Evolutionary conservation across 2,888 invertebrate species (phyloP), one percentile per base, ranked within the genome.

Genomic region (Ametastegia equiseti): DNA sequence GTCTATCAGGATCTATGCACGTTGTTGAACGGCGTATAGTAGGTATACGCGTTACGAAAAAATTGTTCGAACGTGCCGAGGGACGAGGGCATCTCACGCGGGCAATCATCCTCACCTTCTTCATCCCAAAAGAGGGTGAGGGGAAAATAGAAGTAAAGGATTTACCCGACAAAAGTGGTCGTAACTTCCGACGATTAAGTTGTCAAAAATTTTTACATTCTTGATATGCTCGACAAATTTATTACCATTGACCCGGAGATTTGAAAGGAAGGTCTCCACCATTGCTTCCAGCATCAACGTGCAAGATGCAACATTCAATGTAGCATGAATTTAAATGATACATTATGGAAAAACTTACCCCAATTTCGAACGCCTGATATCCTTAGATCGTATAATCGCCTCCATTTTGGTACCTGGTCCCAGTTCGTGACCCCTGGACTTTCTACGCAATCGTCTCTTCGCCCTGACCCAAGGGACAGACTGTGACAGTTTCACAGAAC

Each of bases 41-140:
- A 54, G 54, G 54, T 54, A n/a, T n/a, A 54, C 54, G 54, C 9
- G 30, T n/a, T 57, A 82, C 85, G 85, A 88, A 88, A 89, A n/a
- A 89, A 88, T 88, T 86, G 84, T 80, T 83, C 84, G 77, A 88
- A 88, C 88, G 88, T 88, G 88, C 86, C 82, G 81, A 83, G 82
- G 83, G 82, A 80, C 81, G 75, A 75, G 75, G 75, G 75, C 75
- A 75, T 71, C 69, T 71, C 69, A 71, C 69, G 69, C 69, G 69
- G 45, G 69, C 45, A 71, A 54, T 75, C 50, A 60, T 77, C 60
- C 57, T 57, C 77, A 33, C 77, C 60, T 60, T 42, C 27, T 60
- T 15, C 57, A 27, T 23, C 39, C 60, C 77, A 60, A 7, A 33
- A 54, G 50, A 19, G 60, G 60, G 42, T 11, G 42, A 60, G 60